Evolutionary conservation across 2,888 invertebrate genomes (phyloP), one percentile per base, ranked within the genome.

Genomic region (Cryptus armator): DNA sequence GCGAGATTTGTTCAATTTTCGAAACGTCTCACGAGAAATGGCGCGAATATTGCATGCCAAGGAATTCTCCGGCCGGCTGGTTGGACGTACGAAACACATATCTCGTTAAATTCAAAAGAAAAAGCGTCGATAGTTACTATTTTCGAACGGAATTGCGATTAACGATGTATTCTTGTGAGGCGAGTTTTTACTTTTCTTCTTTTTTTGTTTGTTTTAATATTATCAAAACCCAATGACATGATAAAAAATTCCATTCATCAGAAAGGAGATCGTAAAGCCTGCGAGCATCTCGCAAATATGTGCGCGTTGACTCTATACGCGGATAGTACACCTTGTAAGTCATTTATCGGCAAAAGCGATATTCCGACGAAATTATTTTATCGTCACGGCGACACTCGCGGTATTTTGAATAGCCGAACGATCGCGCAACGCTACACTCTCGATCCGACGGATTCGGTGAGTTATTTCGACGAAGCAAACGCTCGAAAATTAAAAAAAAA

Each of bases 251-350:
- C 24, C 24, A 70, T 24, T 64, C 19, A 66, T 53, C 90, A 94
- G 90, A 94, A 94, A 88, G 92, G 92, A 59, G 94, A 95, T 89
- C 90, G 90, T 75, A 95, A 94, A 16, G 95, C 96, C 10, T 97
- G 97, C 89, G 96, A 96, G 92, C 94, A 95, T 83, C 92, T 97
- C 82, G 96, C 96, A 1, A 97, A 97, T 92, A 94, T 97, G 92
- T 97, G 97, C 89, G 94, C 95, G 0, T 91, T 96, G 78, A 95
- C 95, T 7, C 93, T 95, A 81, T 96, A 94, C 89, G 93, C 94
- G 16, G 94, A 95, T 68, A 88, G 90, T 64, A 53, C 88, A 10
- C 87, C 92, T 1, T 93, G 93, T 67, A 89, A 89, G 72, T 46
- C 87, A 44, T 90, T 90, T 48, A 85, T 86, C 80, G 85, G 89